Conservation (phyloP, 2,113 vertebrate genomes). For the Dendropsophus ebraccatus region DNA sequence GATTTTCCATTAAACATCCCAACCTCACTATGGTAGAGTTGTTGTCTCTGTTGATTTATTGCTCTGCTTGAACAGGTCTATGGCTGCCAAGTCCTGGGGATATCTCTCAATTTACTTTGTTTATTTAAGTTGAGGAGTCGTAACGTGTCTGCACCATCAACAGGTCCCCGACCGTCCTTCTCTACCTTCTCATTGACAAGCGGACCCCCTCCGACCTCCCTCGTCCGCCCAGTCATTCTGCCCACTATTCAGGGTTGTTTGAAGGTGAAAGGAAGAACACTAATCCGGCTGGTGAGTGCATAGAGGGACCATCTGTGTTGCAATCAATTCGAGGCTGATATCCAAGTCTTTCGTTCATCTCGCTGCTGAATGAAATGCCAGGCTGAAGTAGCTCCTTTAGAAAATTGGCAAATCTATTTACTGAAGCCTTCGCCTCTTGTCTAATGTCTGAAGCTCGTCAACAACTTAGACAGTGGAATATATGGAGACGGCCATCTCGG, state of each 20-base stretch:
- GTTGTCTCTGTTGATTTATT: constrained; percentile 66
- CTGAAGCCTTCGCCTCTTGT: constrained; percentile 24
- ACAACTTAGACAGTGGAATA: constrained; percentile 17
- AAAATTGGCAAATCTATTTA: constrained; percentile 37
- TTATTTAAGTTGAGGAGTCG: neutral
- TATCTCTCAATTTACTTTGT: constrained; percentile 35
- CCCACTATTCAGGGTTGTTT: constrained; percentile 60
- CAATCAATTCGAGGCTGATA: constrained; percentile 41
- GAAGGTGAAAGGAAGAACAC: constrained; percentile 55
- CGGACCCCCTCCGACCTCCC: neutral
- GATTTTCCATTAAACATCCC: constrained; percentile 65
- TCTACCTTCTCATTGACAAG: too few relatives aligned
- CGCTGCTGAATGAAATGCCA: neutral
- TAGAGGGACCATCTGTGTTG: constrained; percentile 50
- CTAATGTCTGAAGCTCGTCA: constrained; percentile 51
- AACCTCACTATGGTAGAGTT: constrained; percentile 65
- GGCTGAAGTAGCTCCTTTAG: constrained; percentile 33
- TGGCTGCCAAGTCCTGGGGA: constrained; percentile 27
- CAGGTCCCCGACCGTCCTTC: neutral
- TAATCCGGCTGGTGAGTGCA: constrained; percentile 57
- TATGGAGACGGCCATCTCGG: neutral
- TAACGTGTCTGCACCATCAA: neutral
- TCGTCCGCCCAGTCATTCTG: neutral
- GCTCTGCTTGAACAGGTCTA: constrained; percentile 53
- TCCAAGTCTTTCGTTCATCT: constrained; percentile 44